Percentiles rank a stretch among this genome's conserved stretches.
Evolutionary conservation across 2,888 invertebrate species (phyloP).

Genomic region (Heteropelma amictum): DNA sequence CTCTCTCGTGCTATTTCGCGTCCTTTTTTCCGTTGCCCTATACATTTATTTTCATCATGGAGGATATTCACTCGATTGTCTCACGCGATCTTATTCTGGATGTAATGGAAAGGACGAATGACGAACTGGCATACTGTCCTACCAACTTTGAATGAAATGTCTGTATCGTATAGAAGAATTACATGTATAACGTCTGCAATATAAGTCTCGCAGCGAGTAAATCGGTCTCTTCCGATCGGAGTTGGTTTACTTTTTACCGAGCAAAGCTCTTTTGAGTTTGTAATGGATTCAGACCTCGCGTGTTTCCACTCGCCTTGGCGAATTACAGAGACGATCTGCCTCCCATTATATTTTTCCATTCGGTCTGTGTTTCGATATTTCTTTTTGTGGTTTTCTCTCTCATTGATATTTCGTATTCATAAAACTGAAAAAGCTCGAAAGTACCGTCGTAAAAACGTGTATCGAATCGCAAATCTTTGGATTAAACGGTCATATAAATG

Average conservation of each 20-base stretch:
- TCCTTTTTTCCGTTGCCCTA: not conserved
- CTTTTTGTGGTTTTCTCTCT: not conserved
- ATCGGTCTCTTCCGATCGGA: conserved; percentile 5
- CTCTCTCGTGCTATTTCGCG: not conserved
- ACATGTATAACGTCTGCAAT: not conserved
- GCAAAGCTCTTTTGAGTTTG: conserved; percentile 44
- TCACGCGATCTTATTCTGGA: conserved; percentile 39
- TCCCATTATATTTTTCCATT: conserved; percentile 1
- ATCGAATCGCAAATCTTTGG: no score
- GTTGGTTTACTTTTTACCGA: conserved; percentile 18
- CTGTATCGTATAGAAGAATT: conserved; percentile 1
- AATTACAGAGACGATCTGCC: conserved; percentile 44
- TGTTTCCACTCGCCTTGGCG: conserved; percentile 44
- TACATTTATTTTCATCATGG: not conserved
- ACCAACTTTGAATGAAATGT: conserved; percentile 45
- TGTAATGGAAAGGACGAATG: conserved; percentile 31
- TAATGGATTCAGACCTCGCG: conserved; percentile 55
- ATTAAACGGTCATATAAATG: no score
- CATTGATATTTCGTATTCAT: no score
- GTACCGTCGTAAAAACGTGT: no score
- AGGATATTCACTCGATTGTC: conserved; percentile 45
- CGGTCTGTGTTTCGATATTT: not conserved
- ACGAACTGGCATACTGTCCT: conserved; percentile 24
- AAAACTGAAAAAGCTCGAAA: no score
- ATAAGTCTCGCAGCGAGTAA: conserved; percentile 31